Evolutionary conservation across 1,140 invertebrate genomes (phyloP).

Genomic region (Macrobrachium rosenbergii): DNA sequence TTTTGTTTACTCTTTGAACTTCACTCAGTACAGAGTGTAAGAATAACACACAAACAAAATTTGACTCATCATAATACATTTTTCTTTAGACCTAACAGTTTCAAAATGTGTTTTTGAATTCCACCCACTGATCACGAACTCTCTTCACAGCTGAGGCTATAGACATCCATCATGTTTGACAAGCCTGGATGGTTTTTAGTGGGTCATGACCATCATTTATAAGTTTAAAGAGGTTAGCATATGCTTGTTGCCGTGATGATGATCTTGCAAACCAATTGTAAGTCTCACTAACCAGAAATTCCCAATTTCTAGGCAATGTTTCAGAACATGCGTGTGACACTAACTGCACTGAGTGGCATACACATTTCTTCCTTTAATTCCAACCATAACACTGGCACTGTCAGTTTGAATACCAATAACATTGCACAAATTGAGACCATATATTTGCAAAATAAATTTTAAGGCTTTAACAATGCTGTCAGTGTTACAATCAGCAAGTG

Average conservation of each 20-base stretch:
- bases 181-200: conserved; percentile 69
- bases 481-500: conserved; percentile 28
- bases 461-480: conserved; percentile 18
- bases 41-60: conserved; percentile 64
- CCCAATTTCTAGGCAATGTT: conserved; percentile 43
- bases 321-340: conserved; percentile 23
- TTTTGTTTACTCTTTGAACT: conserved; percentile 28
- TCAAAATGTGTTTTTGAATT: conserved; percentile 69
- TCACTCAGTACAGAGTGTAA: conserved; percentile 19
- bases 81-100: conserved; percentile 64
- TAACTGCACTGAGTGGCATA: conserved; percentile 49
- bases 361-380: conserved; percentile 36
- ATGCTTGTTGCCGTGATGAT: conserved; percentile 36
- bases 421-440: conserved; percentile 33
- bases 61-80: conserved; percentile 66
- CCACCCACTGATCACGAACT: conserved; percentile 69
- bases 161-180: conserved; percentile 70
- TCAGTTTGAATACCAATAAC: conserved; percentile 49
- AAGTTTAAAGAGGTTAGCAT: conserved; percentile 24
- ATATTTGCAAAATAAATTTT: background rate
- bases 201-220: conserved; percentile 64
- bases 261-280: conserved; percentile 56
- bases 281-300: conserved; percentile 47
- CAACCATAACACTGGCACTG: conserved; percentile 49
- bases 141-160: conserved; percentile 68